These are phyloP conservation scores for Lacanobia oleracea DNA, from an alignment of 2,888 invertebrate species.

Conservation along the genomic window DNA sequence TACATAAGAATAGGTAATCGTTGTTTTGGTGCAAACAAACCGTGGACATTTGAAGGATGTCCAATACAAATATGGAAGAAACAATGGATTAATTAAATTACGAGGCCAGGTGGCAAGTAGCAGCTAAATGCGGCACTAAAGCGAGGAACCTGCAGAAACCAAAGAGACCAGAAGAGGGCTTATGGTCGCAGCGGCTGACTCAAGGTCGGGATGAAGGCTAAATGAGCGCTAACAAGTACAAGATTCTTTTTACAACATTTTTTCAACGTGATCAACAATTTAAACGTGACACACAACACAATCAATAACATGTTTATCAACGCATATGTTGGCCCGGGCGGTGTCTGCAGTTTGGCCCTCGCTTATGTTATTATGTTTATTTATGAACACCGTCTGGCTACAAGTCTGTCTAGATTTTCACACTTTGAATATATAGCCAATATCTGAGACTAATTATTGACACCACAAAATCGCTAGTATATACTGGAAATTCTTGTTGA, in stretches of 20 bases:
- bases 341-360: slow-evolving; percentile 41
- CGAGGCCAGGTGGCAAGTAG: background rate
- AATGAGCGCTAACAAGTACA: background rate
- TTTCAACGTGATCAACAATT: slow-evolving; percentile 31
- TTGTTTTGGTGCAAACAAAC: too few species aligned
- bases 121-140: background rate
- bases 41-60: too few species aligned
- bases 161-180: background rate
- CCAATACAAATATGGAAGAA: background rate
- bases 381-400: slow-evolving; percentile 34
- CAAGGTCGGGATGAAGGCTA: background rate
- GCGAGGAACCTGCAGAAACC: background rate
- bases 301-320: slow-evolving; percentile 59
- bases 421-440: slow-evolving; percentile 17
- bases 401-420: slow-evolving; percentile 38
- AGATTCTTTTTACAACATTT: background rate
- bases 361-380: slow-evolving; percentile 37
- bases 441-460: slow-evolving; percentile 33
- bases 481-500: slow-evolving; percentile 7
- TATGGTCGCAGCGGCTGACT: background rate
- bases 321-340: slow-evolving; percentile 40
- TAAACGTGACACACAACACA: slow-evolving; percentile 44
- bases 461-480: slow-evolving; percentile 12
- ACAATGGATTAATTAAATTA: background rate
- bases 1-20: too few species aligned